A percentile compares a stretch with the other conserved stretches of the same genome.
Conservation (phyloP, 2,113 vertebrate genomes). For the Candoia aspera region DNA sequence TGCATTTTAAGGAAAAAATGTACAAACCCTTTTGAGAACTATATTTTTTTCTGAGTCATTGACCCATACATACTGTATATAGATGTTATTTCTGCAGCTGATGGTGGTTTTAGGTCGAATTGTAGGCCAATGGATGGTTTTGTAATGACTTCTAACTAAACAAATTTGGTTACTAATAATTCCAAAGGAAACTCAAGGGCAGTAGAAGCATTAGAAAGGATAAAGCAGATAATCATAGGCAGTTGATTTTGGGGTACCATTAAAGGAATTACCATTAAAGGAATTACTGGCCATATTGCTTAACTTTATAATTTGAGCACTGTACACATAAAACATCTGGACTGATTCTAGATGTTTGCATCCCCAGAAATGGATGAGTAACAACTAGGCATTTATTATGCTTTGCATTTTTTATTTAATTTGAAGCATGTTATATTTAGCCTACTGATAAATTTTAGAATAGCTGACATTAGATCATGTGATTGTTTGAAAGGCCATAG, state of each 20-base stretch:
- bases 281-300: not conserved
- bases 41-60: not conserved
- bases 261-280: not conserved
- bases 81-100: not conserved
- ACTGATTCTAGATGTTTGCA: not conserved
- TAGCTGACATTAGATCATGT: not conserved
- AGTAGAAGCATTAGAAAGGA: not conserved
- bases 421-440: not conserved
- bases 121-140: not conserved
- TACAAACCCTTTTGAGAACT: not conserved
- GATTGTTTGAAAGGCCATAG: not conserved
- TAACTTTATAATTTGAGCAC: not conserved
- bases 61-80: not conserved
- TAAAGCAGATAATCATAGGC: too few species aligned
- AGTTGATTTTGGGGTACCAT: not conserved
- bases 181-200: not conserved
- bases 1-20: not conserved
- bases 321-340: not conserved
- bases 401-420: not conserved
- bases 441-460: not conserved
- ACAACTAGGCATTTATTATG: not conserved
- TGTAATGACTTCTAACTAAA: not conserved
- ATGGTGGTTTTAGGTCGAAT: not conserved
- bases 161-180: not conserved
- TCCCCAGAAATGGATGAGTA: not conserved